Evolutionary conservation across 1,140 invertebrate genomes (phyloP).

Genomic region (Trichonephila inaurata): DNA sequence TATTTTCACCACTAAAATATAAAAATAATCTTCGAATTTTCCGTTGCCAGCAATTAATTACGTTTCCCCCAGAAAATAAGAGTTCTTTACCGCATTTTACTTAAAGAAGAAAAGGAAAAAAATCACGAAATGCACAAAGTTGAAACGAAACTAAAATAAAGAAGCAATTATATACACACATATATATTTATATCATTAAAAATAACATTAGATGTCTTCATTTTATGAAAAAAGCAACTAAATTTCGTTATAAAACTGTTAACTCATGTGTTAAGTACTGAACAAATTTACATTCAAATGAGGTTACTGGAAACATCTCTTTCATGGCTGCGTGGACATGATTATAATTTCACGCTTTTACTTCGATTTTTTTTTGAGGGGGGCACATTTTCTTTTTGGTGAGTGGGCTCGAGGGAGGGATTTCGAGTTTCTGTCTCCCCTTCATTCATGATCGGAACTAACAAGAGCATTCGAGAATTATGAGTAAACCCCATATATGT

Average conservation of each 20-base stretch:
- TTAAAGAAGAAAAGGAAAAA: no score
- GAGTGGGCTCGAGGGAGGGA: neutral
- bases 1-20: no score
- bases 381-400: neutral
- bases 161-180: neutral
- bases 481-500: constrained; percentile 37
- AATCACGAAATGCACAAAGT: no score
- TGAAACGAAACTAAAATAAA: neutral
- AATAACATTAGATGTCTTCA: neutral
- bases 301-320: neutral
- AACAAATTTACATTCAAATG: constrained; percentile 32
- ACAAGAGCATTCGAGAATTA: constrained; percentile 21
- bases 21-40: no score
- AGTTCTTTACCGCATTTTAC: no score
- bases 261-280: constrained; percentile 13
- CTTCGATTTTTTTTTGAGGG: neutral
- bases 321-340: constrained; percentile 1
- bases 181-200: neutral
- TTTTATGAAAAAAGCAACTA: neutral
- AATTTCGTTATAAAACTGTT: neutral
- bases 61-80: no score
- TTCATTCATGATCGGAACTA: neutral
- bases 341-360: constrained; percentile 35
- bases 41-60: no score
- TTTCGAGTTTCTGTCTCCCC: neutral